Evolutionary conservation across 2,888 invertebrate species (phyloP), one percentile per base, ranked within the genome.

Genomic region (Fissipunctia ypsillon): DNA sequence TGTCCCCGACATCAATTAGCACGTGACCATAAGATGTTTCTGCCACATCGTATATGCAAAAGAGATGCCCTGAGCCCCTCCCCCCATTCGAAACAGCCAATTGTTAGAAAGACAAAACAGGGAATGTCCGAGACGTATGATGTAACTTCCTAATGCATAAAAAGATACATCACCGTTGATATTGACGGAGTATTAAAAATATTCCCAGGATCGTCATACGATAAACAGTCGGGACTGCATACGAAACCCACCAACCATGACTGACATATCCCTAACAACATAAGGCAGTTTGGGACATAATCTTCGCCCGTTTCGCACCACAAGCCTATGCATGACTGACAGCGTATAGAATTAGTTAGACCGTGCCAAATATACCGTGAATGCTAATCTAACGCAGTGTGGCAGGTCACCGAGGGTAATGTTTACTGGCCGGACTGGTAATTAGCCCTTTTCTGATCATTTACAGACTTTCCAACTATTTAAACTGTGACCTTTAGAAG

Each of bases 401-500:
- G 71, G 56, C 73, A 72, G 67, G 73, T 67, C 71, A 65, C 14
- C n/a, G 31, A 31, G n/a, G 66, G 67, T 74, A 54, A 35, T 35
- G 48, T 38, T 64, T 57, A 64, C 45, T 38, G 43, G 6, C 60
- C 71, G 38, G 68, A 65, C 69, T 71, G 22, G 54, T 64, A 75
- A 83, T 84, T 78, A 84, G 48, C 54, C 19, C 50, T 74, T 56
- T 43, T 38, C 19, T 45, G 69, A 76, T 73, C 73, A 84, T 84
- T 87, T 84, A 82, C 76, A 81, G 81, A 82, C 85, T 88, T 77
- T 89, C 84, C 66, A 82, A 83, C 78, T 84, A 81, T 77, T 74
- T 76, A 70, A 80, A 73, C 66, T 41, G 71, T 67, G 76, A 82
- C 77, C 82, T 84, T 63, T 61, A 43, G 31, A 66, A 48, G n/a